These are phyloP conservation scores for Zhengitettix transpicula DNA, from an alignment of 2,888 invertebrate genomes.

Conservation along the genomic window DNA sequence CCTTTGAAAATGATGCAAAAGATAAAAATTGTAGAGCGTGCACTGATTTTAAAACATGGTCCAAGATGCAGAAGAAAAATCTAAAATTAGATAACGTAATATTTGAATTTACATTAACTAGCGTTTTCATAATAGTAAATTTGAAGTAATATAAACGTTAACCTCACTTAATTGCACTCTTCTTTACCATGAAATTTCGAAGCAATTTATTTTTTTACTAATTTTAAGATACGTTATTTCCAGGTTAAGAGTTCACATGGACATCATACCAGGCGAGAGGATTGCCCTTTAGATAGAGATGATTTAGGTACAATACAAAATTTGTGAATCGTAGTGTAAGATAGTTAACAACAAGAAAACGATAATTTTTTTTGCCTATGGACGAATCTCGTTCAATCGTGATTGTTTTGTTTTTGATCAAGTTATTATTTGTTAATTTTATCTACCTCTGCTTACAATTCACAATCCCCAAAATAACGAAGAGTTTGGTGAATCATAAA, in stretches of 20 bases:
- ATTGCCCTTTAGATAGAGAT: slow-evolving; percentile 65
- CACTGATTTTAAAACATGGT: slow-evolving; percentile 55
- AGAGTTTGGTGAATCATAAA: too few relatives aligned
- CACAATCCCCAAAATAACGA: too few relatives aligned
- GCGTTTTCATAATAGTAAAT: not conserved
- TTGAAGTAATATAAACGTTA: not conserved
- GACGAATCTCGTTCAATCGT: too few relatives aligned
- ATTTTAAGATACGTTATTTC: not conserved
- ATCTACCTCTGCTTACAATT: too few relatives aligned
- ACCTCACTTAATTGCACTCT: not conserved
- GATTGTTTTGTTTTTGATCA: too few relatives aligned
- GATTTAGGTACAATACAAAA: slow-evolving; percentile 36
- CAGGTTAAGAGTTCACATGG: not conserved
- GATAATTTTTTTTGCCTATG: too few relatives aligned
- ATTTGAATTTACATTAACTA: not conserved
- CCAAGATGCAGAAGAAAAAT: slow-evolving; percentile 39
- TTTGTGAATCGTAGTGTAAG: too few relatives aligned
- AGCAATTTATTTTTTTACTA: not conserved
- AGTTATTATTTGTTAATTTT: too few relatives aligned
- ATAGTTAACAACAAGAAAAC: too few relatives aligned
- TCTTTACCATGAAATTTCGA: not conserved
- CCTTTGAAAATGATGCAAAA: not conserved
- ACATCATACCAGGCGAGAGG: slow-evolving; percentile 19
- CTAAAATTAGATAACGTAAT: slow-evolving; percentile 22
- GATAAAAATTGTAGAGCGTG: slow-evolving; percentile 45